Base-by-base conservation (phyloP, 2,888 invertebrate species). In the Periphyllus acericola region DNA sequence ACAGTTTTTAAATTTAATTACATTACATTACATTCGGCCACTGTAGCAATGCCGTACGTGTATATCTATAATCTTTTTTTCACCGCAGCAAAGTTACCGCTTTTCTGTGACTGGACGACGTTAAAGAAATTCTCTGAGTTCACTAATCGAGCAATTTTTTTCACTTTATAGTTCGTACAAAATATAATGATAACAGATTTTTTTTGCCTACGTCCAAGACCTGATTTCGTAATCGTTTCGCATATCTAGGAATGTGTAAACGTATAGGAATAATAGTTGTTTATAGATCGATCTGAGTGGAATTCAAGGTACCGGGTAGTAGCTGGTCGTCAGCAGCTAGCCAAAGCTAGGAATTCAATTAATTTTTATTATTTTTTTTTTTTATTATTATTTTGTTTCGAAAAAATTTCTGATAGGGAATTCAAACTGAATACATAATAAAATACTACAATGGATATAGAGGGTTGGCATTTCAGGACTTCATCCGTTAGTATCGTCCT, bases 1-100 rank as follows among this genome's bases (percentile, higher is more conserved):
- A 60, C 36, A 29, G 55, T 83, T 83, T 83, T 74, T 9, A 82
- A 83, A 83, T 29, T 1, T 83, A 83, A 83, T 83, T 60, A 40
- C 36, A 60, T 83, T 60, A 40, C 36, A 60, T 83, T 74, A 29
- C 6, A 29, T n/a, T 74, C 19, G 19, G n/a, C 19, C 19, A 6
- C 32, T 32, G 17, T 17, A 71, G 71, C 29, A 46, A 46, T 46
- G 1, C 46, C 11, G 32, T 68, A 11, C 21, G 21, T 68, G 9
- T n/a, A 68, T n/a, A 29, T 29, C 25, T 68, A 68, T n/a, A 60
- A 60, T 60, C 21, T 1, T 68, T 68, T 68, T n/a, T 68, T 68
- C 29, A 68, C 32, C 32, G 3, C 3, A 17, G 29, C 71, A 17
- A 32, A 32, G 32, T 71, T 11, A 32, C 71, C 32, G 68, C 68